phyloP scores from a whole-genome alignment of 2,113 vertebrate species.

The Pongo pygmaeus region DNA sequence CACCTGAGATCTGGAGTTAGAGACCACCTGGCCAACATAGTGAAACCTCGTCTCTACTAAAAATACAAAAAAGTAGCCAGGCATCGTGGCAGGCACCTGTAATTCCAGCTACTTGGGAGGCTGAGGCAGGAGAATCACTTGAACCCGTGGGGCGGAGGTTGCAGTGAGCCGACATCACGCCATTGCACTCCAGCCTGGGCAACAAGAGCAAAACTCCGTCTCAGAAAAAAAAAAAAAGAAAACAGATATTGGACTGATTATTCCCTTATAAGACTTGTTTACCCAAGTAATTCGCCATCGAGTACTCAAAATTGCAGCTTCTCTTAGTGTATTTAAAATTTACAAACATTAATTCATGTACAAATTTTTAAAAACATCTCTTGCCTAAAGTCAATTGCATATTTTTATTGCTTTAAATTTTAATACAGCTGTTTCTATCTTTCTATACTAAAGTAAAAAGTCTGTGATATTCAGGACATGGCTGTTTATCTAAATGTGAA shows the following conservation, averaged over 20 bases:
- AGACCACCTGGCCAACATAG: too few relatives aligned
- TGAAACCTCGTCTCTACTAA: too few relatives aligned
- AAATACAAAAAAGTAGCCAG: too few relatives aligned
- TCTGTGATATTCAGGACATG: background rate
- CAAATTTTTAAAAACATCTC: constrained; percentile 14
- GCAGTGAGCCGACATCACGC: too few relatives aligned
- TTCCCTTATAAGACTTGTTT: background rate
- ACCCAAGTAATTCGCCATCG: constrained; percentile 34
- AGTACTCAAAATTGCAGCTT: background rate
- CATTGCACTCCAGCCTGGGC: too few relatives aligned
- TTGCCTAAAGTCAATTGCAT: constrained; percentile 35
- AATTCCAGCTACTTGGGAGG: too few relatives aligned
- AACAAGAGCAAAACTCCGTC: too few relatives aligned
- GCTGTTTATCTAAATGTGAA: constrained; percentile 39
- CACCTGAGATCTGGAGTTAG: too few relatives aligned
- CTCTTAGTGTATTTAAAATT: constrained; percentile 47
- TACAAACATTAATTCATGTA: constrained; percentile 52
- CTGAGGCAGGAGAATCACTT: too few relatives aligned
- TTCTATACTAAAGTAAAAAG: constrained; percentile 35
- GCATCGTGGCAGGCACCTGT: too few relatives aligned
- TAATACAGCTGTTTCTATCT: constrained; percentile 32
- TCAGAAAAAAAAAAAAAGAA: background rate
- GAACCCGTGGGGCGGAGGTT: too few relatives aligned
- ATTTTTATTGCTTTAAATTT: constrained; percentile 49
- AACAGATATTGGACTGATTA: background rate